Conservation (phyloP, 2,113 vertebrate species). For the Emydocephalus ijimae region DNA sequence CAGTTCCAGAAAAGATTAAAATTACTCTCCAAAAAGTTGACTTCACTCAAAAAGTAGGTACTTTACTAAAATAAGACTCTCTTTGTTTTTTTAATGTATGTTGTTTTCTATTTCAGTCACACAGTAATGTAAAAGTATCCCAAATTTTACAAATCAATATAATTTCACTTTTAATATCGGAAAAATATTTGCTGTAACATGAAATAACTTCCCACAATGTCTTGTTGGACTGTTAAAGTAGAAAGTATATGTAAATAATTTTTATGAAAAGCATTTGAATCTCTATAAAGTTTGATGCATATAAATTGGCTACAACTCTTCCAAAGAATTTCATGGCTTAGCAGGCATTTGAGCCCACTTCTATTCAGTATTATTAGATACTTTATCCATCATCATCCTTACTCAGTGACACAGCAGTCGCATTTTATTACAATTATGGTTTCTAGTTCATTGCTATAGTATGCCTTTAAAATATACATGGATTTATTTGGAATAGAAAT, state of each 20-base stretch:
- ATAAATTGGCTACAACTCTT: too few relatives aligned
- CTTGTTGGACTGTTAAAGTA: not conserved
- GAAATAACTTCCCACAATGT: not conserved
- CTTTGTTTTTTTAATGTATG: not conserved
- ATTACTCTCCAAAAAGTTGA: fast-evolving
- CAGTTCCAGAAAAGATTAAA: not conserved
- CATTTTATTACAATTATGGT: not conserved
- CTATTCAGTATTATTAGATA: not conserved
- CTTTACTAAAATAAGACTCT: not conserved
- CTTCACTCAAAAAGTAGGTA: fast-evolving
- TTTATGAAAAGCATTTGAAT: not conserved
- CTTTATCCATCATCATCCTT: too few relatives aligned
- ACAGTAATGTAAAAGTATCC: not conserved
- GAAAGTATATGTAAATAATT: not conserved
- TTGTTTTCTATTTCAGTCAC: not conserved
- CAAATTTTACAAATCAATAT: not conserved
- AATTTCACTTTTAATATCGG: not conserved
- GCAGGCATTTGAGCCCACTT: not conserved
- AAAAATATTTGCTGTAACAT: not conserved
- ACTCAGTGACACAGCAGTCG: too few relatives aligned
- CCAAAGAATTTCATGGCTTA: not conserved
- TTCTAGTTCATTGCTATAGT: not conserved
- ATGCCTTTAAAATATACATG: not conserved
- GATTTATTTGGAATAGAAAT: not conserved
- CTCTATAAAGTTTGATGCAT: not conserved